Conservation (phyloP, 2,888 invertebrate species). For the Phanerotoma sp. region DNA sequence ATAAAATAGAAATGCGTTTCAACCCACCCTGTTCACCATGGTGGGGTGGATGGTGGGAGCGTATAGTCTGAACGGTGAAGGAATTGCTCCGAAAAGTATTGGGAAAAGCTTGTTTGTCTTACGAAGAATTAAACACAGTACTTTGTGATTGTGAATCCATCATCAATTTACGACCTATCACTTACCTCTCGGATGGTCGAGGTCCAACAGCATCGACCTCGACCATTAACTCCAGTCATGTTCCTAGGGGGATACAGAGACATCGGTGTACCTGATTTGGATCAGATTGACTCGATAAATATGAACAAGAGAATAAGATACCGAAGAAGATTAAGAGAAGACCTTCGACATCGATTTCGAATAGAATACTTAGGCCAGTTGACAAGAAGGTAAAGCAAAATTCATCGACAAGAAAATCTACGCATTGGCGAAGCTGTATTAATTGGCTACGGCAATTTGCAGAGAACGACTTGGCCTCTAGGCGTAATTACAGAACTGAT, state of each 20-base stretch:
- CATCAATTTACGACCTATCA: conserved; percentile 49
- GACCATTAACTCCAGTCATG: conserved; percentile 28
- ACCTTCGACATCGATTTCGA: conserved; percentile 28
- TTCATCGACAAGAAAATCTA: not conserved
- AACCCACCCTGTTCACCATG: conserved; percentile 4
- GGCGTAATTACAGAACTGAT: conserved; percentile 27
- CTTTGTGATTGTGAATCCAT: conserved; percentile 44
- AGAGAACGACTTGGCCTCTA: conserved; percentile 34
- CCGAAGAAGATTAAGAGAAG: conserved; percentile 9
- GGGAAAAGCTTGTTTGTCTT: conserved; percentile 40
- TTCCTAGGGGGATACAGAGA: conserved; percentile 31
- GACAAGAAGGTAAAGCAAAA: not conserved
- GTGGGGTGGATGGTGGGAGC: conserved; percentile 25
- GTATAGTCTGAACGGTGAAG: conserved; percentile 39
- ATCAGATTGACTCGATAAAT: conserved; percentile 8
- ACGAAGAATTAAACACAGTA: conserved; percentile 41
- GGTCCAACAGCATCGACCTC: conserved; percentile 34
- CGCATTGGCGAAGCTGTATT: not conserved
- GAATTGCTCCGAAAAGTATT: conserved; percentile 46
- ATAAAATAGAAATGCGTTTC: conserved; percentile 1
- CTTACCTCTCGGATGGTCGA: conserved; percentile 35
- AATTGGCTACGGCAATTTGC: conserved; percentile 1
- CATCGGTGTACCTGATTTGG: conserved; percentile 23
- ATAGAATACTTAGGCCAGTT: conserved; percentile 26
- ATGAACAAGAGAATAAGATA: conserved; percentile 4